Conservation (phyloP, 2,888 invertebrate species). For the Dryococelus australis region DNA sequence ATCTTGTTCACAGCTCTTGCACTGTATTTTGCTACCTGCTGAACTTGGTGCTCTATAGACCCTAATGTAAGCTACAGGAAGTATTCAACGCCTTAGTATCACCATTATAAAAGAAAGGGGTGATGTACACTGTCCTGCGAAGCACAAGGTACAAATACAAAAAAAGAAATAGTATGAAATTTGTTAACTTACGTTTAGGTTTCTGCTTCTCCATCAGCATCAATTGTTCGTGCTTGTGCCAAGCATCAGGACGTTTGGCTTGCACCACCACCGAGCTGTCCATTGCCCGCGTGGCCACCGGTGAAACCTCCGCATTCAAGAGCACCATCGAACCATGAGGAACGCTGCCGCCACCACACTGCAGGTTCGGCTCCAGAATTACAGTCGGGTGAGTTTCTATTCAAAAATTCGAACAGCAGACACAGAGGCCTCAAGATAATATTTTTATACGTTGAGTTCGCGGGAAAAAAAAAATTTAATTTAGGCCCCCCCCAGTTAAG, state of each 20-base stretch:
- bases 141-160: no score
- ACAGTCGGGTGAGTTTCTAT: constrained; percentile 36
- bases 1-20: no score
- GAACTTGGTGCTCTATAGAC: no score
- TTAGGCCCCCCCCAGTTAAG: not conserved
- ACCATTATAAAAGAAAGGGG: no score
- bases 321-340: constrained; percentile 57
- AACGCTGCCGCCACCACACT: constrained; percentile 55
- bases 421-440: constrained; percentile 35
- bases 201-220: constrained; percentile 77
- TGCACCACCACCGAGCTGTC: constrained; percentile 54
- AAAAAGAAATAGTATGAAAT: no score
- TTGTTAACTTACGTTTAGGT: constrained; percentile 68
- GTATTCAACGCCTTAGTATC: no score
- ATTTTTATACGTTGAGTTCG: not conserved
- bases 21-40: no score
- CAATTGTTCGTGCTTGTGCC: constrained; percentile 78
- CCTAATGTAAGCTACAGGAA: no score
- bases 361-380: constrained; percentile 68
- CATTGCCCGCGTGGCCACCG: constrained; percentile 61
- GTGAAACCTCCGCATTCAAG: constrained; percentile 56
- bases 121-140: no score
- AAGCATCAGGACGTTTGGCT: constrained; percentile 61
- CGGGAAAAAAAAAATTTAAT: not conserved
- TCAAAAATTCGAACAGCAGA: constrained; percentile 38